These are phyloP conservation scores for Pogoniulus pusillus DNA, from an alignment of 2,797 vertebrate species.

Conservation along the genomic window DNA sequence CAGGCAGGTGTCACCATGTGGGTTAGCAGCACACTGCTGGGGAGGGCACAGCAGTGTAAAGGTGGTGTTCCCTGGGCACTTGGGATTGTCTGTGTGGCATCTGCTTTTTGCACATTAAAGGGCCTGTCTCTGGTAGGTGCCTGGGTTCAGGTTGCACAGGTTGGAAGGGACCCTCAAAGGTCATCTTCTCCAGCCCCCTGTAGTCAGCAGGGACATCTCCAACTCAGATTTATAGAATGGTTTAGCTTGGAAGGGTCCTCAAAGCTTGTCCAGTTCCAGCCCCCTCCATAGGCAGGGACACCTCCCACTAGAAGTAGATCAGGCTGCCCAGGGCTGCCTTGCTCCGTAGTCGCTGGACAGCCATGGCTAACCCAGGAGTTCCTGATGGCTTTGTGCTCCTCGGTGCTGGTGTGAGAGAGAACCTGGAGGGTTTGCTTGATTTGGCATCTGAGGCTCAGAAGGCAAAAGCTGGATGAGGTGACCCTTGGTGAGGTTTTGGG, in stretches of 20 bases:
- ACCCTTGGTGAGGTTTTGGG: background rate
- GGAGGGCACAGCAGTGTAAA: background rate
- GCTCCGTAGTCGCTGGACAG: fast-evolving
- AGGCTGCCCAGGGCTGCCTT: too few species aligned
- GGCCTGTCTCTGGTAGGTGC: background rate
- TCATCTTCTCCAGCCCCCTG: too few species aligned
- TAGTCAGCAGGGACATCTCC: too few species aligned
- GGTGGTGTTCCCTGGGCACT: background rate
- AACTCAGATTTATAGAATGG: too few species aligned
- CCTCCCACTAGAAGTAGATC: too few species aligned
- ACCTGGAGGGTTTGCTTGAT: background rate
- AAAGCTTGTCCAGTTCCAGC: too few species aligned
- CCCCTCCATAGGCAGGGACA: too few species aligned
- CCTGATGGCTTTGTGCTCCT: background rate
- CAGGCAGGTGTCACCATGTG: background rate
- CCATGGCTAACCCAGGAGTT: background rate
- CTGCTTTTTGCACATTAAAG: background rate
- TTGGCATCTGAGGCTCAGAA: background rate
- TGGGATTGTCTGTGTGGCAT: background rate
- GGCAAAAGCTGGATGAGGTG: background rate
- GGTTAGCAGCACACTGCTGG: fast-evolving
- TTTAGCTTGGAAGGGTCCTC: too few species aligned
- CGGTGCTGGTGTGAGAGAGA: background rate
- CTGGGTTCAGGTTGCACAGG: background rate
- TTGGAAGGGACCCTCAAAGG: too few species aligned